Base-by-base conservation (phyloP, 2,113 vertebrate species). In the Gavialis gangeticus region DNA sequence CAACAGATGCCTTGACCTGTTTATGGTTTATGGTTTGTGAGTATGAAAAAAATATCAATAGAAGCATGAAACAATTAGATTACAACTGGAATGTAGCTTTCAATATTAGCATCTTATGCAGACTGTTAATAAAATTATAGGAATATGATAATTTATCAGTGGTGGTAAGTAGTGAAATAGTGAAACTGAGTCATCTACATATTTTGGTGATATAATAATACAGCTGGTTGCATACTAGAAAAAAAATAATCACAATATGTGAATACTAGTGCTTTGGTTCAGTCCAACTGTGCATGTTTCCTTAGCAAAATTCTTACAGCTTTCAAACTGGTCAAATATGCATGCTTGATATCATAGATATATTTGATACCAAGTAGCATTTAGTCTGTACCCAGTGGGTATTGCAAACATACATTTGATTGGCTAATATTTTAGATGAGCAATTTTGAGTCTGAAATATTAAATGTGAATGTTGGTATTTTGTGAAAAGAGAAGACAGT, bases 1-100 rank as follows among this genome's bases (percentile, higher is more conserved):
- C 28, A 89, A 69, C 89, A 95, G 80, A 96, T 2, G 22, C 78
- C 76, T 15, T 95, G 95, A 93, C 93, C 93, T 92, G 78, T 64
- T 85, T 87, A 10, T 69, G 55, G 46, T 46, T 46, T 80, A n/a
- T 9, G 85, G 63, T 55, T 76, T 25, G 84, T 25, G 30, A 28
- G 83, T 79, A 63, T 59, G 69, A 79, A 81, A 95, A 91, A 89
- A 90, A 69, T 17, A 90, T 82, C 81, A 88, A 73, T 46, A 8
- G 54, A 5, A 30, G 69, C n/a, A 19, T 8, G 56, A 79, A 79
- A n/a, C 12, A 85, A 25, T 64, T 75, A 60, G 18, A 79, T 81
- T 58, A 55, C 58, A 88, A 84, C 62, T 30, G 78, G 46, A 88
- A 69, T 79, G 82, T 62, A 69, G 63, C 25, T 63, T 2, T 16